Evolutionary conservation across 2,888 invertebrate genomes (phyloP).

Genomic region (Cephus spinipes): DNA sequence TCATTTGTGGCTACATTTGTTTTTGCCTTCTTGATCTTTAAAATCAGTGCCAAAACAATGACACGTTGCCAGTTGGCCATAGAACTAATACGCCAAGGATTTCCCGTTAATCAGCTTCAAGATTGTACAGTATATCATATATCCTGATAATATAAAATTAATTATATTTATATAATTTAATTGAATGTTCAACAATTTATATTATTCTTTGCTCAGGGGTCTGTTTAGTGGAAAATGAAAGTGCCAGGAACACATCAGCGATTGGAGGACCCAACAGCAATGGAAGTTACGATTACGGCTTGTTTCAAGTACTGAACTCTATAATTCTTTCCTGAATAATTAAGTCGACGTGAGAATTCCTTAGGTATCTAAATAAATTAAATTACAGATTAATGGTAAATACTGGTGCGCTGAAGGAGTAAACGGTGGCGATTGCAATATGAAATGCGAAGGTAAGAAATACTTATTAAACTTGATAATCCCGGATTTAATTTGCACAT

Average conservation of each 20-base stretch:
- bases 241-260: conserved; percentile 67
- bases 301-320: conserved; percentile 65
- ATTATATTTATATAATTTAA: neutral
- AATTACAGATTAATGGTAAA: neutral
- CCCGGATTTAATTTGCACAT: neutral
- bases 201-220: conserved; percentile 61
- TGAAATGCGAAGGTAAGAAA: neutral
- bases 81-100: neutral
- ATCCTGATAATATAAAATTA: neutral
- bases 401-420: neutral
- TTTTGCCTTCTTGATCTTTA: neutral
- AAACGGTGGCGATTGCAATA: neutral
- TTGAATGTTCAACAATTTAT: neutral
- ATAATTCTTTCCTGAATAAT: neutral
- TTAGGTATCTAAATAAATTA: neutral
- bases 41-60: neutral
- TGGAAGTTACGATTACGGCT: conserved; percentile 69
- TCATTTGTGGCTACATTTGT: neutral
- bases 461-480: neutral
- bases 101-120: neutral
- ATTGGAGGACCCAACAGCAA: conserved; percentile 67
- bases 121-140: neutral
- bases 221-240: conserved; percentile 69
- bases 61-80: neutral
- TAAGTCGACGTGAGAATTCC: neutral